phyloP scores from a whole-genome alignment of 1,140 invertebrate genomes.

The Rhopalosiphum padi region DNA sequence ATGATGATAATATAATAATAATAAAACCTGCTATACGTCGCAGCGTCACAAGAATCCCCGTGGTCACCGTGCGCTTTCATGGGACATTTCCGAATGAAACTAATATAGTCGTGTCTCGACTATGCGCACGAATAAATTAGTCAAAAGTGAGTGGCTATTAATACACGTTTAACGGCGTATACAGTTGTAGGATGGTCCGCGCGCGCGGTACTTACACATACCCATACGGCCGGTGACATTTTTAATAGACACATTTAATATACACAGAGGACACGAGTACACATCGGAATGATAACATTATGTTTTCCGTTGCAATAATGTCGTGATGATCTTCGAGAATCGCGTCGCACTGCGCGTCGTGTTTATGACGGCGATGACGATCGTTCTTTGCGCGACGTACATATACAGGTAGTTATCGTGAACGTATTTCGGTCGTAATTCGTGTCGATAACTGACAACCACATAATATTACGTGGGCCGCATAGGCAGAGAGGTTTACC shows the following conservation, averaged over 20 bases:
- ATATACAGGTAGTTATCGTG: background rate
- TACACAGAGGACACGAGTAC: background rate
- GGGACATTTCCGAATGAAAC: background rate
- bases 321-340: background rate
- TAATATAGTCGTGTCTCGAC: background rate
- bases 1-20: background rate
- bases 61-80: background rate
- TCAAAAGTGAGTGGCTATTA: background rate
- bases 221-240: background rate
- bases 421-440: background rate
- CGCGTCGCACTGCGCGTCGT: background rate
- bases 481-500: background rate
- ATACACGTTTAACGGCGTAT: background rate
- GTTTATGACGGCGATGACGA: background rate
- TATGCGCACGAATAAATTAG: background rate
- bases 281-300: background rate
- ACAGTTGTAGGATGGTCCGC: too few species aligned
- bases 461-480: background rate
- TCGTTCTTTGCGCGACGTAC: background rate
- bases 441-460: background rate
- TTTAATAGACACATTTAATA: background rate
- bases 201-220: background rate
- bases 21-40: background rate
- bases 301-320: background rate
- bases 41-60: background rate